Evolutionary conservation across 1,140 invertebrate genomes (phyloP), one percentile per base, ranked within the genome.

Genomic region (Maniola jurtina): DNA sequence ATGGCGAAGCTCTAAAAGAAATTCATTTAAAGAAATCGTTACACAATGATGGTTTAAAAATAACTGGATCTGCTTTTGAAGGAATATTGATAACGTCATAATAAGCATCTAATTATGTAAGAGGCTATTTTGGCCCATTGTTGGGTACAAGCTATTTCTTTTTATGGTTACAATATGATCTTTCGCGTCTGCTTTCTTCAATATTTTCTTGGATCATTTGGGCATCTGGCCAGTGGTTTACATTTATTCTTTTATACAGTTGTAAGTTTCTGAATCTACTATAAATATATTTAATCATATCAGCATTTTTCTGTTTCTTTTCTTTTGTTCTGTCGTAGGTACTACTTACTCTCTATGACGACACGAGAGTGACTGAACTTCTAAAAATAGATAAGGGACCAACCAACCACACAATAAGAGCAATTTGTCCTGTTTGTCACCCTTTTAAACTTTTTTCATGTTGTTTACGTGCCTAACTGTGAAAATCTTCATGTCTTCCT

Each of bases 1-100:
- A 15, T 16, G 50, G 52, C 16, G 61, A 55, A 3, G 61, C 6
- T 25, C 14, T 50, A 50, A 50, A 7, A 50, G 16, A 50, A 50
- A 50, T 50, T 11, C 13, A 50, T 50, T 50, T 50, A 7, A 34
- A 6, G 33, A 55, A 35, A 55, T 35, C 25, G 11, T 55, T n/a
- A 55, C 34, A 35, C 11, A 50, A 50, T 13, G 15, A 8, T 50
- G 15, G 25, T 50, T 50, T 45, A n/a, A 11, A 45, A 45, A 45
- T 45, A 45, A n/a, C 9, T 11, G 42, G 9, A 11, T 11, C 13
- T 45, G 13, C 42, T 45, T 45, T 45, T 50, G 15, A 50, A 50
- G 48, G 48, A 50, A 50, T 8, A 11, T 50, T 16, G 48, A 45
- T 13, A 45, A 13, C n/a, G n/a, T n/a, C 42, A 45, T 45, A 45